Evolutionary conservation across 1,140 invertebrate genomes (phyloP), one percentile per base, ranked within the genome.

Genomic region (Ips typographus): DNA sequence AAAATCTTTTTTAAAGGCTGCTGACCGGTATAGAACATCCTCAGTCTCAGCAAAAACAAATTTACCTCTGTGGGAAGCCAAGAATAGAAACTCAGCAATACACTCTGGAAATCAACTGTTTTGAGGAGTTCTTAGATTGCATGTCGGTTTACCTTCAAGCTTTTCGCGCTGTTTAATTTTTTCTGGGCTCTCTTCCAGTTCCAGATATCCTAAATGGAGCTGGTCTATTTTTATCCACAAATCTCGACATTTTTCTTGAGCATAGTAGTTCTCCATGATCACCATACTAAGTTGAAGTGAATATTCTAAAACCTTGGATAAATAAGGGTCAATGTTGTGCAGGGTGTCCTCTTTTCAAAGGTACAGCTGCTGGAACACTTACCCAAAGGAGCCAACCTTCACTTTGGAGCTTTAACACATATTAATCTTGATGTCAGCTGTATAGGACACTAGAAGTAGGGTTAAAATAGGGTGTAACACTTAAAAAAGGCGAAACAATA

Each of bases 61-160:
- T 80, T 94, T 94, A 68, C 87, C 86, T 72, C 89, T 86, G 77
- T 93, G 90, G n/a, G 89, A 88, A 41, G 91, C 91, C 53, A 91
- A 77, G 69, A 87, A 89, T 41, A 95, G 81, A 75, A 90, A 93
- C 74, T 93, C 88, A 74, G 87, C 86, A 60, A 94, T 90, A 69
- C 88, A 88, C 61, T 85, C 91, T 93, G 76, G 82, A 84, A 73
- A 65, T 56, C 59, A 42, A 37, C 8, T 22, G 1, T 38, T 2
- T 38, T 22, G 37, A n/a, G 37, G 5, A n/a, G 5, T 55, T 55
- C 8, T 55, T 55, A 55, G 6, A 40, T 53, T 52, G n/a, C 4
- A n/a, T 41, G 6, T 61, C 1, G 40, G 44, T 36, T 61, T 60
- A 91, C 90, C 88, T 87, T 93, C 90, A 36, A 93, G 80, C 79